A percentile compares a stretch with the other conserved stretches of the same genome.
Conservation (phyloP, 2,888 invertebrate species). For the Phorcus lineatus region DNA sequence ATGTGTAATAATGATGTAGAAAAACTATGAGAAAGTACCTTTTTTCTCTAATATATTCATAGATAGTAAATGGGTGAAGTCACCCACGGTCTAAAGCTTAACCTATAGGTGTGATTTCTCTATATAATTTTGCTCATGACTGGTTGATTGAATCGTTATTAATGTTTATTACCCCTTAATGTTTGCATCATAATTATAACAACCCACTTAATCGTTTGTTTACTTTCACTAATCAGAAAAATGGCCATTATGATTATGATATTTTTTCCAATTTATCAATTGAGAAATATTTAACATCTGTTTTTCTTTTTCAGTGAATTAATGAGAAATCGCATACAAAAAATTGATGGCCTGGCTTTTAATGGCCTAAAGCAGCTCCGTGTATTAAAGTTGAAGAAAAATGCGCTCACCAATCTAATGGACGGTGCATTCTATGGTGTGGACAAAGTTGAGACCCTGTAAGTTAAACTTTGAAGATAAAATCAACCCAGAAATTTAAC, state of each 20-base stretch:
- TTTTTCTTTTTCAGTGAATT: conserved; percentile 80
- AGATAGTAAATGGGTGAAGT: no score
- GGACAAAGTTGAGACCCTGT: conserved; percentile 81
- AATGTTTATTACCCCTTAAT: background rate
- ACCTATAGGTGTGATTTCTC: no score
- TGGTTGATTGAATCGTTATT: no score
- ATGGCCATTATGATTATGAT: background rate
- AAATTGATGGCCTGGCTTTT: conserved; percentile 89
- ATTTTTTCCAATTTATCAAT: background rate
- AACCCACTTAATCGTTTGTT: background rate
- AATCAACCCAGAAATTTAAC: no score
- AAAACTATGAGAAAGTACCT: no score
- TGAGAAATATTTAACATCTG: background rate
- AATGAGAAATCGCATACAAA: conserved; percentile 87
- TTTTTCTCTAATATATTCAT: no score
- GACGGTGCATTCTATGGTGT: conserved; percentile 95
- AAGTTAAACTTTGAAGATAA: conserved; percentile 64
- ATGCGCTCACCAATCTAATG: conserved; percentile 85
- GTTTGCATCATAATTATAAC: background rate
- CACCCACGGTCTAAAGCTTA: no score
- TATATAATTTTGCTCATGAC: no score
- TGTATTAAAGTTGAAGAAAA: conserved; percentile 86
- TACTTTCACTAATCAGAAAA: background rate
- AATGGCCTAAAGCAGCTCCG: conserved; percentile 85
- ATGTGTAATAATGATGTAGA: no score